These are phyloP conservation scores for Ceratina calcarata DNA, from an alignment of 1,140 invertebrate genomes.

Conservation along the genomic window DNA sequence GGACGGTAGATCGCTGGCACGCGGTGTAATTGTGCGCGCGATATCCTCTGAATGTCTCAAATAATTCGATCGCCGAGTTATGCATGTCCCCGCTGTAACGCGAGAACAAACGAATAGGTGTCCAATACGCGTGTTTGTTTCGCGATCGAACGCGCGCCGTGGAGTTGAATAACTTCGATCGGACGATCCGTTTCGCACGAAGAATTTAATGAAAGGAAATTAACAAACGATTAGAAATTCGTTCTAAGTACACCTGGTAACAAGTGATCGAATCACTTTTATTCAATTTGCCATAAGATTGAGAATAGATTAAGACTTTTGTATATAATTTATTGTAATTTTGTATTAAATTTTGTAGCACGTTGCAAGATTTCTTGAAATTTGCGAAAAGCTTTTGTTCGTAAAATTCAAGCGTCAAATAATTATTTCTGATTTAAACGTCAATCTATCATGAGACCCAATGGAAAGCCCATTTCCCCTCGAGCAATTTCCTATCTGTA, in stretches of 20 bases:
- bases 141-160: background rate
- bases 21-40: conserved; percentile 42
- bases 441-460: conserved; percentile 17
- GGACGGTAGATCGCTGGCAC: conserved; percentile 19
- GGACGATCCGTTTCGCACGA: background rate
- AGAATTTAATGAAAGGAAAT: background rate
- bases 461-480: conserved; percentile 24
- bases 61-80: conserved; percentile 46
- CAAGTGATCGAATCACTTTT: too few relatives aligned
- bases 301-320: too few relatives aligned
- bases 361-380: too few relatives aligned
- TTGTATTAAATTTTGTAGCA: too few relatives aligned
- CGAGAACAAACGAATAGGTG: conserved; percentile 30
- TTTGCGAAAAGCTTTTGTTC: background rate
- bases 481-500: conserved; percentile 39
- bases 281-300: too few relatives aligned
- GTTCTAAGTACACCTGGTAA: too few relatives aligned
- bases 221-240: too few relatives aligned
- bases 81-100: conserved; percentile 32
- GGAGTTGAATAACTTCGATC: background rate
- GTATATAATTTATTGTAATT: too few relatives aligned
- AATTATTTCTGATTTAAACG: conserved; percentile 40
- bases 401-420: conserved; percentile 20
- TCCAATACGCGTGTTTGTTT: conserved; percentile 2
- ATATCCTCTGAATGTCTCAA: conserved; percentile 39